Conservation (phyloP, 2,888 invertebrate genomes). For the Chymomyza procnemis region DNA sequence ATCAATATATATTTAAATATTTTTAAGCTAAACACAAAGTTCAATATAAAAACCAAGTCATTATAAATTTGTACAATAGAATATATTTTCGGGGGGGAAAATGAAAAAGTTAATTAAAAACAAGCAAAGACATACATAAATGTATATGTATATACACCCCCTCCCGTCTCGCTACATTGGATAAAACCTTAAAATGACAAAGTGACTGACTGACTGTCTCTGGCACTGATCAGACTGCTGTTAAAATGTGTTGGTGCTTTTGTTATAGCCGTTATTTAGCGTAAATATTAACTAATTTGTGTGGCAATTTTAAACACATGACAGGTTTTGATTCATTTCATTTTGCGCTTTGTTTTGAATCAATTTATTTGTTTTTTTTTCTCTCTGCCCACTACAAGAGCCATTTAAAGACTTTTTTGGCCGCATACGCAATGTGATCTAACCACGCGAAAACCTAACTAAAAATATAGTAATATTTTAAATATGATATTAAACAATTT, state of each 20-base stretch:
- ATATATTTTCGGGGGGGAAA: conserved; percentile 14
- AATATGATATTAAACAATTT: too few species aligned
- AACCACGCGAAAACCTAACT: too few species aligned
- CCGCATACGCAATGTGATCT: too few species aligned
- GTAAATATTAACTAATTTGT: conserved; percentile 68
- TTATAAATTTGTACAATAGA: too few species aligned
- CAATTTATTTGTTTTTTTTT: conserved; percentile 11
- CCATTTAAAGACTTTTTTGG: background rate
- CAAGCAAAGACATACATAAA: background rate
- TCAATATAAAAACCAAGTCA: conserved; percentile 9
- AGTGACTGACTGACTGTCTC: background rate
- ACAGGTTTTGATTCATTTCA: conserved; percentile 45
- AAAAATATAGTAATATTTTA: too few species aligned
- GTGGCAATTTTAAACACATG: conserved; percentile 70
- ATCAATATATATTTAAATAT: too few species aligned
- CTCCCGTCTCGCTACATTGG: conserved; percentile 1
- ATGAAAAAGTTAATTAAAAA: background rate
- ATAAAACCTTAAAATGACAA: conserved; percentile 31
- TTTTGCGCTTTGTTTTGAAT: conserved; percentile 5
- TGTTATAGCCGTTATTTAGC: conserved; percentile 35
- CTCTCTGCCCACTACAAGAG: background rate
- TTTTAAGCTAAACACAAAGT: background rate
- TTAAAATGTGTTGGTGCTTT: background rate
- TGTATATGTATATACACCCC: too few species aligned
- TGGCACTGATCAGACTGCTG: background rate